These are phyloP conservation scores for Bhutanitis thaidina DNA, from an alignment of 2,888 invertebrate species.

Conservation along the genomic window DNA sequence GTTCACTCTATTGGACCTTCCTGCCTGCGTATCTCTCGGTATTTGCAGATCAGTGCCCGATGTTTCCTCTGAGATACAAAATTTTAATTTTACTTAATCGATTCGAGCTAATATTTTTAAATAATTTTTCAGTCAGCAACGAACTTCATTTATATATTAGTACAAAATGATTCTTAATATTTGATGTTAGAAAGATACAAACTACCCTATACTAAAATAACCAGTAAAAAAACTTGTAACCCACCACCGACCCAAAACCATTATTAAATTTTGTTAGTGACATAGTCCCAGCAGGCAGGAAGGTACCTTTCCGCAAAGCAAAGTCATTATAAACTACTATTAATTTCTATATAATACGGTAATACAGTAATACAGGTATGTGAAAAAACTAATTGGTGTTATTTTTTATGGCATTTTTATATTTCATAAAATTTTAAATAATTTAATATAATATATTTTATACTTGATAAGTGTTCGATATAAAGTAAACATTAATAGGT, in stretches of 20 bases:
- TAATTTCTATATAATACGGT: constrained; percentile 30
- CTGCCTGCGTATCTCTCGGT: constrained; percentile 81
- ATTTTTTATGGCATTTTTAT: constrained; percentile 29
- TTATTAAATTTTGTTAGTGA: constrained; percentile 64
- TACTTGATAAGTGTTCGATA: too few relatives aligned
- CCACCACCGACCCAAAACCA: constrained; percentile 65
- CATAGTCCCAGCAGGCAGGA: constrained; percentile 79
- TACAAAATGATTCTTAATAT: constrained; percentile 34
- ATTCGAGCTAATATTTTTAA: constrained; percentile 57
- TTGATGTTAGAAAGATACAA: constrained; percentile 53
- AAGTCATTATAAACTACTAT: constrained; percentile 70
- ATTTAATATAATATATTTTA: not conserved
- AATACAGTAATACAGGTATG: constrained; percentile 8
- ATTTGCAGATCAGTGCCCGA: constrained; percentile 76
- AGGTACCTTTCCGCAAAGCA: constrained; percentile 79
- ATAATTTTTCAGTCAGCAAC: constrained; percentile 36
- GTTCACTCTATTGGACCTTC: constrained; percentile 81
- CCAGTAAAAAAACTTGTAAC: constrained; percentile 40
- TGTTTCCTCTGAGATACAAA: constrained; percentile 78
- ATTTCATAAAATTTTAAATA: not conserved
- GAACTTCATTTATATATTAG: constrained; percentile 40
- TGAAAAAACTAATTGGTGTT: constrained; percentile 21
- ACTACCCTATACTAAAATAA: constrained; percentile 48
- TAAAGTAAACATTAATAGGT: too few relatives aligned
- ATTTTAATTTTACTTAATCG: constrained; percentile 35